Conservation (phyloP, 2,797 vertebrate species). For the Clamator glandarius region DNA sequence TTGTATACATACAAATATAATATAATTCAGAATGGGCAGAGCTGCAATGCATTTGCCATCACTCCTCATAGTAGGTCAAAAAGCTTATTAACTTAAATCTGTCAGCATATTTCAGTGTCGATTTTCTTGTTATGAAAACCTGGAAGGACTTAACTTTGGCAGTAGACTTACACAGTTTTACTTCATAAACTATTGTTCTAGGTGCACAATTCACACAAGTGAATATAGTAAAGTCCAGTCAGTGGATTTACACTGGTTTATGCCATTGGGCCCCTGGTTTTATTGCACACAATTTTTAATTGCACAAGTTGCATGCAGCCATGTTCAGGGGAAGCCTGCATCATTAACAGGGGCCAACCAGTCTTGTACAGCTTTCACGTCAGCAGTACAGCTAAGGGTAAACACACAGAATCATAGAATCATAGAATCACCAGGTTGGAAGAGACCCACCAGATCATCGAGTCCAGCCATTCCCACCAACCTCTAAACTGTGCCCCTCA, state of each 20-base stretch:
- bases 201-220: not conserved
- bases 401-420: too few relatives aligned
- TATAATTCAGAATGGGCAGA: not conserved
- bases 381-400: not conserved
- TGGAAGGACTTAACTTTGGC: not conserved
- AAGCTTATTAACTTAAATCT: not conserved
- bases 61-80: not conserved
- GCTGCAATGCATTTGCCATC: not conserved
- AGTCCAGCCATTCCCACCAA: too few relatives aligned
- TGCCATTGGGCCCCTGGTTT: not conserved
- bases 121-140: not conserved
- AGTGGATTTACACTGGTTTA: not conserved
- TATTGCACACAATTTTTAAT: not conserved
- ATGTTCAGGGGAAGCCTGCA: rapidly evolving
- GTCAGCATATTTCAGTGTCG: too few relatives aligned
- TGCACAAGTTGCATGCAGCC: not conserved
- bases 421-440: too few relatives aligned
- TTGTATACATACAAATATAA: rapidly evolving
- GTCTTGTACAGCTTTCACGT: not conserved
- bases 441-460: too few relatives aligned
- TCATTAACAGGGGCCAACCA: not conserved
- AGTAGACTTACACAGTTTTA: not conserved
- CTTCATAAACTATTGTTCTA: not conserved
- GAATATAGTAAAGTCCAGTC: not conserved
- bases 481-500: too few relatives aligned